Evolutionary conservation across 2,113 vertebrate species (phyloP), one percentile per base, ranked within the genome.

Genomic region (Seriola dumerili): DNA sequence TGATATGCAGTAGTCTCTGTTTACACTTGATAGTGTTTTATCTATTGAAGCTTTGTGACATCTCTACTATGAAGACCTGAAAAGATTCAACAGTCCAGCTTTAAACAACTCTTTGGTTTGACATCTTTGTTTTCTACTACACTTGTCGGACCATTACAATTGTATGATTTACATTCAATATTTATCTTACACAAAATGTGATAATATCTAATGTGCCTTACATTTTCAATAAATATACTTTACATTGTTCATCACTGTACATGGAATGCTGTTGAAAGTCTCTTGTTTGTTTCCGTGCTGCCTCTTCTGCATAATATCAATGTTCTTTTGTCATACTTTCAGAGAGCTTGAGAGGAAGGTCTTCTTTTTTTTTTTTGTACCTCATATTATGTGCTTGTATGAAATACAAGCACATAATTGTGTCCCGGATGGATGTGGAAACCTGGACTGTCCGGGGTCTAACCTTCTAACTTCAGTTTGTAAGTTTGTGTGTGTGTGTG

Each of bases 201-300:
- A 70, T 76, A 32, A 57, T 54, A 48, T 85, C 1, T 83, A 67
- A 90, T 92, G 87, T 91, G 83, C 86, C 85, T 64, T 83, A 80
- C 40, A 76, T 79, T 75, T 81, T 77, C n/a, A 93, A 93, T 93
- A 93, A 92, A 93, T 93, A 93, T 9, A 64, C 72, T 85, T 80
- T 83, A 91, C 75, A 83, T 74, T 59, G 70, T 84, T 78, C 59
- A 64, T 83, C 42, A 44, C 50, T 86, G 25, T 83, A 85, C 85
- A 79, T 74, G 93, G 94, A 94, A 94, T 94, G 92, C 65, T 62
- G 55, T 36, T 69, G 59, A 78, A 69, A 66, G 23, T 48, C 52
- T 78, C 11, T 9, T 42, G 16, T 29, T 76, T 77, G 55, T 76
- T 81, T 89, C 61, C 84, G 65, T 80, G 52, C 68, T 25, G 72